Base-by-base conservation (phyloP, 2,113 vertebrate species). In the Ornithorhynchus anatinus region DNA sequence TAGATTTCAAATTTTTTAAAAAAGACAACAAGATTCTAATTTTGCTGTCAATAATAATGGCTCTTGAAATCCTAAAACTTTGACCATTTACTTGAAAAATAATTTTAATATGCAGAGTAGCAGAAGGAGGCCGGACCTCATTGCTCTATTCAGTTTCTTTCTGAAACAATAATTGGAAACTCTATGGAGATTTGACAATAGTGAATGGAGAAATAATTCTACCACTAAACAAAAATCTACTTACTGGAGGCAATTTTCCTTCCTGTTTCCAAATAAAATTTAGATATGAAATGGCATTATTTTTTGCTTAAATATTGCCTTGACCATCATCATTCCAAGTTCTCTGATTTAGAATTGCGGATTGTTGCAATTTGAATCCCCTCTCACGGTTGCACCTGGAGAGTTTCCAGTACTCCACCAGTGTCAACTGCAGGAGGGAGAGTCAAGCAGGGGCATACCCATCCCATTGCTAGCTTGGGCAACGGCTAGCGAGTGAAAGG, bases 1-100 rank as follows among this genome's bases (percentile, higher is more conserved):
- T 81, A 52, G 35, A 44, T 81, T 81, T 67, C 51, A 72, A 79
- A 69, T 79, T n/a, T n/a, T n/a, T n/a, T 62, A 67, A 75, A 79
- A 69, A 33, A 59, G 66, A 75, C 79, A 77, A 69, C 72, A 8
- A 56, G 23, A 39, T 60, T 77, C 39, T 72, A 67, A 57, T 57
- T 79, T 59, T 75, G 43, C 59, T 67, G 47, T 47, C 53, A 75
- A 67, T 64, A 60, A n/a, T 11, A 69, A 51, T 64, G 39, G 62
- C 64, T 72, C 57, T 69, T 50, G 35, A 27, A 67, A 20, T 22
- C 29, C 36, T 44, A 61, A 58, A 1, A 22, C 69, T 84, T 72
- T 81, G 69, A 81, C 81, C 57, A 75, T 59, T 14, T 13, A 42
- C 57, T 81, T 67, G 53, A 66, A 77, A 81, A 72, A 64, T 61